phyloP scores from a whole-genome alignment of 2,797 vertebrate genomes.

The Linurgus olivaceus region DNA sequence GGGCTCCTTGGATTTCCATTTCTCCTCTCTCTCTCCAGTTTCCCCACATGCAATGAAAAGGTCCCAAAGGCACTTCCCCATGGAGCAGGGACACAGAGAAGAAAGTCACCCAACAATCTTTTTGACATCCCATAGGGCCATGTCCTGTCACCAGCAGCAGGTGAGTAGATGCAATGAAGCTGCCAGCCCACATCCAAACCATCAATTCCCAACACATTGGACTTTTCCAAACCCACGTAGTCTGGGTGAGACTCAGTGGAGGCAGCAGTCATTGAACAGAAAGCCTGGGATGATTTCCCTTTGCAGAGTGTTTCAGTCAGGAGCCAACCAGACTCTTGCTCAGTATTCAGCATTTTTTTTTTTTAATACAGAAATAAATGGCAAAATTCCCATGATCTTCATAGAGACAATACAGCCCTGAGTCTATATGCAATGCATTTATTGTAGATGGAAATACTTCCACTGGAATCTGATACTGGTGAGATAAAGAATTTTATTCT shows the following conservation, averaged over 20 bases:
- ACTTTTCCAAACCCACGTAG: neutral
- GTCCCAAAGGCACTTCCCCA: neutral
- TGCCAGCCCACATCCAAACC: neutral
- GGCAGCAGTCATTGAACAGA: neutral
- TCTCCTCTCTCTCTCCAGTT: neutral
- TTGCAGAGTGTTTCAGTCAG: neutral
- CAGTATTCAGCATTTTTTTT: neutral
- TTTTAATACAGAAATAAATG: neutral
- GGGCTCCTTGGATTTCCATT: neutral
- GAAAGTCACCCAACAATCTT: neutral
- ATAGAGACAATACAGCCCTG: neutral
- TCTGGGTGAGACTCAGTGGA: neutral
- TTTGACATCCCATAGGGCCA: accelerated
- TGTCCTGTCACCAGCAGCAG: neutral
- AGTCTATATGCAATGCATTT: neutral
- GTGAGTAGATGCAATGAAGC: neutral
- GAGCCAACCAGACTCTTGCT: neutral
- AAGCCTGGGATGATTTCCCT: neutral
- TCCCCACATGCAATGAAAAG: neutral
- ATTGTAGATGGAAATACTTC: neutral
- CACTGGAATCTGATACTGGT: neutral
- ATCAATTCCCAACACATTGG: accelerated
- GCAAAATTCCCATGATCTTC: neutral
- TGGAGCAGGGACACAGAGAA: neutral
- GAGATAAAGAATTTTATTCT: neutral